Percentiles rank a stretch among this genome's conserved stretches.
Conservation (phyloP, 2,797 vertebrate genomes). For the Megalops cyprinoides region DNA sequence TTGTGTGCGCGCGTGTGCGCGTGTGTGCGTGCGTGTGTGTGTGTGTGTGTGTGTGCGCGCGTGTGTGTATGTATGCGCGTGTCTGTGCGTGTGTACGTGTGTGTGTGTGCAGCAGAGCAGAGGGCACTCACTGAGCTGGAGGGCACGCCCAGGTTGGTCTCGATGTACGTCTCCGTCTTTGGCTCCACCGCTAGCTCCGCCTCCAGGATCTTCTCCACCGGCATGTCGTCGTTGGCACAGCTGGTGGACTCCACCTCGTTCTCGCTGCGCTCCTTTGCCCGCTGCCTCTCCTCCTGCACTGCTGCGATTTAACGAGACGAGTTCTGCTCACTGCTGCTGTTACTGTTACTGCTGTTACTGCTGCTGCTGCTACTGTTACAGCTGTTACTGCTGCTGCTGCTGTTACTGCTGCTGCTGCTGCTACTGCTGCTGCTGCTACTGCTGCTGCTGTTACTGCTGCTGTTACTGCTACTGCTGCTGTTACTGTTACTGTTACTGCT, state of each 20-base stretch:
- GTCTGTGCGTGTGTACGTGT: not conserved
- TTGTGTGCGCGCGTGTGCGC: too few species aligned
- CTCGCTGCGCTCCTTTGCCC: constrained; percentile 86
- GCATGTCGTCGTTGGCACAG: constrained; percentile 90
- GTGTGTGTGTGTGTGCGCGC: too few species aligned
- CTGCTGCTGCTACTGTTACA: not conserved
- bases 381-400: too few species aligned
- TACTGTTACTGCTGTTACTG: not conserved
- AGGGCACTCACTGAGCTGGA: constrained; percentile 82
- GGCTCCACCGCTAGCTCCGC: constrained; percentile 93
- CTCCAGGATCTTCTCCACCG: constrained; percentile 95
- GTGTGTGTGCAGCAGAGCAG: not conserved
- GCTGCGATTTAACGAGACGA: constrained; percentile 68
- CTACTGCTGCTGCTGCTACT: too few species aligned
- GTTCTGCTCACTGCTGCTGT: constrained; percentile 18
- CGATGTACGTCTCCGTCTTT: constrained; percentile 86
- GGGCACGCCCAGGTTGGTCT: constrained; percentile 67
- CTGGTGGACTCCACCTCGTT: constrained; percentile 83
- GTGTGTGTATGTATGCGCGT: too few species aligned
- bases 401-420: too few species aligned
- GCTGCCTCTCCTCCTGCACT: constrained; percentile 95
- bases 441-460: too few species aligned
- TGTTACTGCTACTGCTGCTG: too few species aligned
- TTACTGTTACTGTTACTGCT: too few species aligned
- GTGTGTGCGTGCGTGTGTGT: too few species aligned